A percentile compares a stretch with the other conserved stretches of the same genome.
These are phyloP conservation scores for Cantharis nigra DNA, from an alignment of 2,888 invertebrate genomes.

Conservation along the genomic window DNA sequence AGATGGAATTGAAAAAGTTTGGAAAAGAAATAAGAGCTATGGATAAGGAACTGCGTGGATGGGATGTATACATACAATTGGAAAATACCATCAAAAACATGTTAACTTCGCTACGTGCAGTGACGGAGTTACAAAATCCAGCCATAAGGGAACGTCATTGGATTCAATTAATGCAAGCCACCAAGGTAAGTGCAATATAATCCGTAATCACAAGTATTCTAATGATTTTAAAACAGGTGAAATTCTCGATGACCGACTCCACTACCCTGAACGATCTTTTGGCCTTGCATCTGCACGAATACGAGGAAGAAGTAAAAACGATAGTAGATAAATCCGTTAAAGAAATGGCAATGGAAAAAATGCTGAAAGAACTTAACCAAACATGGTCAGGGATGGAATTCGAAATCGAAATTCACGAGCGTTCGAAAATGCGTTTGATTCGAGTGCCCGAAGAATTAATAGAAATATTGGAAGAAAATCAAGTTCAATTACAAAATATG, in stretches of 20 bases:
- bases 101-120: constrained; percentile 89
- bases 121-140: constrained; percentile 92
- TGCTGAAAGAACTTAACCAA: constrained; percentile 79
- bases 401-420: constrained; percentile 76
- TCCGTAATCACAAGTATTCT: not conserved
- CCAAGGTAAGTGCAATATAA: constrained; percentile 64
- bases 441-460: constrained; percentile 86
- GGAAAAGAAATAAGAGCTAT: constrained; percentile 80
- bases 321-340: constrained; percentile 96
- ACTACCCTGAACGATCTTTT: constrained; percentile 89
- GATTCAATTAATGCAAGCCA: constrained; percentile 91
- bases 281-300: constrained; percentile 86
- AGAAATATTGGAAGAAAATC: constrained; percentile 93
- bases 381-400: constrained; percentile 88
- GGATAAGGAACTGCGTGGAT: constrained; percentile 77
- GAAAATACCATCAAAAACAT: constrained; percentile 88
- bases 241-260: constrained; percentile 79
- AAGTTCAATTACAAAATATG: constrained; percentile 94
- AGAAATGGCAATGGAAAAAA: constrained; percentile 96
- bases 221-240: constrained; percentile 59
- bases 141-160: constrained; percentile 93
- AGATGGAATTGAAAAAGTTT: constrained; percentile 91
- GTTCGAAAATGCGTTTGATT: constrained; percentile 77
- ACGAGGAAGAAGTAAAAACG: constrained; percentile 92
- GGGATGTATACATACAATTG: constrained; percentile 78